Evolutionary conservation across 2,888 invertebrate species (phyloP).

Genomic region (Aphidius colemani): DNA sequence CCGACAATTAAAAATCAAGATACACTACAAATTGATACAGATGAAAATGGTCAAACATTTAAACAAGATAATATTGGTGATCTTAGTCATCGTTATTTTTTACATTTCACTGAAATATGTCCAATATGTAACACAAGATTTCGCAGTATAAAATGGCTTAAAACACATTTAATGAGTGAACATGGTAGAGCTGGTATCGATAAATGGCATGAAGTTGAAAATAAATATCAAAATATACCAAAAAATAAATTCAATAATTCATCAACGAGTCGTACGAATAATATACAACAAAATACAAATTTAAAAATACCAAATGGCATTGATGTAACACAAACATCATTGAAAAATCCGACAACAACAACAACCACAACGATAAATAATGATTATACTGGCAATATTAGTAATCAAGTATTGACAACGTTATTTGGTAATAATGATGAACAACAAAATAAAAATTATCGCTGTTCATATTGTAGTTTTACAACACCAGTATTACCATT

Average conservation of each 20-base stretch:
- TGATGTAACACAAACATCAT: constrained; percentile 40
- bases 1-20: constrained; percentile 44
- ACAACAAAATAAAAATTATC: constrained; percentile 74
- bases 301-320: constrained; percentile 67
- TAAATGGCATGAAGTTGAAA: constrained; percentile 68
- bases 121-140: constrained; percentile 86
- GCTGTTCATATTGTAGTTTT: constrained; percentile 89
- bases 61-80: constrained; percentile 66
- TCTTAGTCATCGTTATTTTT: constrained; percentile 68
- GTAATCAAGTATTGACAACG: constrained; percentile 63
- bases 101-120: constrained; percentile 77
- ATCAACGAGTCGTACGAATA: constrained; percentile 21
- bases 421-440: constrained; percentile 58
- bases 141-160: constrained; percentile 85
- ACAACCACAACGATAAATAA: background rate
- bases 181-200: constrained; percentile 75
- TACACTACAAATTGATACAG: constrained; percentile 39
- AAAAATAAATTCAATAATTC: constrained; percentile 57
- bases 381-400: constrained; percentile 48
- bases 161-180: constrained; percentile 84
- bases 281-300: constrained; percentile 59
- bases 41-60: constrained; percentile 57
- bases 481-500: constrained; percentile 88
- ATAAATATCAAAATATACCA: constrained; percentile 60
- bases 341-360: constrained; percentile 27